Percentiles rank a stretch among this genome's conserved stretches.
Evolutionary conservation across 1,140 invertebrate species (phyloP).

Genomic region (Bombus picipes): DNA sequence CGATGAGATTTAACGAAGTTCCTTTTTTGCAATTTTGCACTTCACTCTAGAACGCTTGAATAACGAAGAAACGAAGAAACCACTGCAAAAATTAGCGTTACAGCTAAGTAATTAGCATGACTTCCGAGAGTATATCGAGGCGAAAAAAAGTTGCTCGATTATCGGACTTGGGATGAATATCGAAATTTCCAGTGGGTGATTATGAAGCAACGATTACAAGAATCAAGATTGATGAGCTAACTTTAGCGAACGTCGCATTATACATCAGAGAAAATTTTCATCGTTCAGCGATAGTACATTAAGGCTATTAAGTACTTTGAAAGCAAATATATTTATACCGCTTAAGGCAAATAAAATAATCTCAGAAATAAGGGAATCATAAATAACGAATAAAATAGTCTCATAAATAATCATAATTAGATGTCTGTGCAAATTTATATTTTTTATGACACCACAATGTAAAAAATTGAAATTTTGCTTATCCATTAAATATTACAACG

Average conservation of each 20-base stretch:
- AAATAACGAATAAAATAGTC: background rate
- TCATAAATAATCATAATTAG: background rate
- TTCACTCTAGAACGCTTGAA: background rate
- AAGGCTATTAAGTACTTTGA: background rate
- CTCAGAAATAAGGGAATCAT: background rate
- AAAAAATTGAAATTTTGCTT: background rate
- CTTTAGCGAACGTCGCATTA: background rate
- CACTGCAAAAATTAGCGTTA: no score
- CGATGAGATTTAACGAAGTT: background rate
- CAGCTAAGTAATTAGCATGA: background rate
- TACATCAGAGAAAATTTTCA: background rate
- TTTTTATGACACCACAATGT: background rate
- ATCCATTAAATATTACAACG: no score
- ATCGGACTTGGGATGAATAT: slow-evolving; percentile 27
- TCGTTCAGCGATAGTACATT: background rate
- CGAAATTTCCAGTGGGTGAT: slow-evolving; percentile 20
- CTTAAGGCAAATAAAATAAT: background rate
- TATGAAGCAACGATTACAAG: slow-evolving; percentile 40
- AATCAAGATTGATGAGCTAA: slow-evolving; percentile 19
- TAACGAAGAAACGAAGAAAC: background rate
- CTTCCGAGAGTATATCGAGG: background rate
- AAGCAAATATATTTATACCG: background rate
- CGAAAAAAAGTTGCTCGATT: slow-evolving; percentile 10
- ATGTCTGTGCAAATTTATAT: background rate
- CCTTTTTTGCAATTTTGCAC: background rate